These are phyloP conservation scores for Pseudochaenichthys georgianus DNA, from an alignment of 2,797 vertebrate genomes.

Conservation along the genomic window DNA sequence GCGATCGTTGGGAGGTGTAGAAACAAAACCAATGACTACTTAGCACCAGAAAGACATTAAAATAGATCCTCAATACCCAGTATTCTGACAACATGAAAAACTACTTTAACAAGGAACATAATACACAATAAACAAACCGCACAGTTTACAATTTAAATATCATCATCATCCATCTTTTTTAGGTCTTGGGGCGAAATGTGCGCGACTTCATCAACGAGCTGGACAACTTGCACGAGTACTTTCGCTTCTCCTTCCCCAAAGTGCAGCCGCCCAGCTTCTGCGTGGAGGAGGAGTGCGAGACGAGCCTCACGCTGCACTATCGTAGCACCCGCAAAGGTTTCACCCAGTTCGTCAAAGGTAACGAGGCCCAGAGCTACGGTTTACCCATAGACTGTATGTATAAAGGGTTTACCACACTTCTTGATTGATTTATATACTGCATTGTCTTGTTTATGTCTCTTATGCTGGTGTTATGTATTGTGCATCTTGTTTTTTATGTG, in stretches of 20 bases:
- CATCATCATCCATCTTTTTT: not conserved
- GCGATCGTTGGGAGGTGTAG: not conserved
- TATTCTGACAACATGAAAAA: not conserved
- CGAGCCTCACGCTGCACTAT: slow-evolving; percentile 83
- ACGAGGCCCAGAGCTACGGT: not conserved
- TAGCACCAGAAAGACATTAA: not conserved
- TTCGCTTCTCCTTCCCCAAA: slow-evolving; percentile 86
- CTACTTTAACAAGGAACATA: not conserved
- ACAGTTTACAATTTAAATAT: too few relatives aligned
- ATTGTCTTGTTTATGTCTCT: too few relatives aligned
- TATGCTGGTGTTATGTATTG: too few relatives aligned
- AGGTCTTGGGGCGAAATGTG: slow-evolving; percentile 85
- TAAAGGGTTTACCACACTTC: too few relatives aligned
- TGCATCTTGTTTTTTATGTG: too few relatives aligned
- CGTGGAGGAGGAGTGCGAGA: slow-evolving; percentile 87
- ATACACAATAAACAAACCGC: not conserved
- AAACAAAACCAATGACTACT: not conserved
- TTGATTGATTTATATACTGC: too few relatives aligned
- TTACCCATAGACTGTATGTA: too few relatives aligned
- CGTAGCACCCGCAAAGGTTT: slow-evolving; percentile 86
- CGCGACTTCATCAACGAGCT: slow-evolving; percentile 87
- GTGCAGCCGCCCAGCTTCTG: slow-evolving; percentile 86
- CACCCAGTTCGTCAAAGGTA: slow-evolving; percentile 87
- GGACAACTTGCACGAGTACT: slow-evolving; percentile 87
- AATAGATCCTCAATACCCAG: not conserved